Base-by-base conservation (phyloP, 2,797 vertebrate species). In the Halcyon leucocephala region DNA sequence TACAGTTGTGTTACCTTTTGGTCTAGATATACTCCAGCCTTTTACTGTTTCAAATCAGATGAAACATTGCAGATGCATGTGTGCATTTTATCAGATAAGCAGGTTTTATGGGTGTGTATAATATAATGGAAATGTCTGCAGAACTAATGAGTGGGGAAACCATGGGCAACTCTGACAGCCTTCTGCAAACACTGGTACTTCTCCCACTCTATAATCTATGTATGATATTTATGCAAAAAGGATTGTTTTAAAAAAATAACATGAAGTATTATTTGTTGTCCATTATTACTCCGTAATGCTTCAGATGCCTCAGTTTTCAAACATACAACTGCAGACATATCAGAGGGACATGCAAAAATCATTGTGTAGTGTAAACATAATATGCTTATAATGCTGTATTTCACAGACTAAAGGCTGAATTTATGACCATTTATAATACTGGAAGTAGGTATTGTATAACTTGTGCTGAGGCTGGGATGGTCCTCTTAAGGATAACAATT, bases 341-440 rank as follows among this genome's bases (percentile, higher is more conserved):
- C 14, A 46, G 35, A 84, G 1, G 0, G 19, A 52, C 31, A 28
- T 0, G 1, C 29, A 39, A 71, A 67, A 70, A 52, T 20, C 4
- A 20, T 37, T n/a, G 57, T 70, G 28, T 46, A 72, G 14, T 35
- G 28, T 51, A 51, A 51, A 28, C 26, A 54, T 35, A 44, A 49
- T 28, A 4, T 10, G 26, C 64, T 90, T 60, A 20, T n/a, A 70
- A 57, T 37, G 14, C 25, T 67, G 4, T 49, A 26, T 91, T 82
- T 87, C 24, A 66, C 16, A 51, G n/a, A 48, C 20, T 70, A 39
- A 60, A 79, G 35, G 7, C 48, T 92, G 41, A 28, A 64, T 79
- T 82, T 70, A 26, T 73, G 7, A 44, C 7, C 3, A 26, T 55
- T 90, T 79, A 82, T 55, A 84, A 69, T 64, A 39, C 7, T 62